Base-by-base conservation (phyloP, 1,140 invertebrate species). In the Saccostrea echinata region DNA sequence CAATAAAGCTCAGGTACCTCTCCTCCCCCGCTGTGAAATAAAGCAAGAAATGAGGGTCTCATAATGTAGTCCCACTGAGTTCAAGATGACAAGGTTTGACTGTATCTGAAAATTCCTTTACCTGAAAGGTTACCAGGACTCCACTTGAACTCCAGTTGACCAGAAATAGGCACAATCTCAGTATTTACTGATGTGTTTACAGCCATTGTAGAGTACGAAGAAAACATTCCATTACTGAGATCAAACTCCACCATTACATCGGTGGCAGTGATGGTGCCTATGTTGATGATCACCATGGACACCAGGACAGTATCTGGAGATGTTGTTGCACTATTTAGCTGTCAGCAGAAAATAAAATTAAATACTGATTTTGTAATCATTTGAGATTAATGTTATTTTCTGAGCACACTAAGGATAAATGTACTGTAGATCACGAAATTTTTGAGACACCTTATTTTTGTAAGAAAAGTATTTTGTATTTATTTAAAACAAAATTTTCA, bases 211-310 rank as follows among this genome's bases (percentile, higher is more conserved):
- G 76, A 82, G 43, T 84, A 86, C 33, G 83, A 57, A 11, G 57
- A 61, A 21, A 71, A 71, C 24, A 90, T 16, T 43, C 90, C 90
- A 4, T 9, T 24, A 2, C 71, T 84, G 13, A 90, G 24, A 27
- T 86, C 88, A 68, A 87, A 88, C 3, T 84, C 24, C 24, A 90
- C n/a, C 16, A 30, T 21, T 9, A 89, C 86, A 86, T 86, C 76
- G 11, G 55, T 51, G 8, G 85, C 80, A 33, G 11, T 24, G 6
- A 33, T 16, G 21, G 43, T 57, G n/a, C 43, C 24, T 51, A 57
- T 83, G 64, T 88, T 88, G 13, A 55, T 43, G n/a, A 88, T 12
- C 57, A 64, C 71, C 27, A 88, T 21, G 55, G 81, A 71, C 33
- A 88, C 30, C n/a, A 76, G 13, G 3, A 88, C 30, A 9, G 33